These are phyloP conservation scores for Cassiopea andromeda DNA, from an alignment of 30 jellyfish, hydroid and myxozoan genomes.

Conservation along the genomic window DNA sequence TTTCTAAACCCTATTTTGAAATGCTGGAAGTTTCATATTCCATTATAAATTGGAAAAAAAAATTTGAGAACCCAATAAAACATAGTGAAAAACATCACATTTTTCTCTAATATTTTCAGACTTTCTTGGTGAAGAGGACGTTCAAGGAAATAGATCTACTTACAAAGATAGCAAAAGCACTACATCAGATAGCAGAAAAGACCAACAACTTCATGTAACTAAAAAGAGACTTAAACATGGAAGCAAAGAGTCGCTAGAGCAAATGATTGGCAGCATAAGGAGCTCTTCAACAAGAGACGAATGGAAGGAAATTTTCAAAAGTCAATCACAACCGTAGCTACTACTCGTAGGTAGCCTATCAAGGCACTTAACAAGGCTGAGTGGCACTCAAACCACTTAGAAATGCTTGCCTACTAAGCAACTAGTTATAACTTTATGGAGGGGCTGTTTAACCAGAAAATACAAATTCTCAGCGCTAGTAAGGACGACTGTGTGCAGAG, in stretches of 20 bases:
- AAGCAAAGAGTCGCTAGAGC: slow-evolving; percentile 57
- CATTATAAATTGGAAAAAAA: no score
- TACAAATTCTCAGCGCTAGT: no score
- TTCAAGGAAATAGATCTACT: not conserved
- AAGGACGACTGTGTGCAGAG: no score
- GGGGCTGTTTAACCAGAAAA: no score
- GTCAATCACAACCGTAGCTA: not conserved
- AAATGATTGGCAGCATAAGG: slow-evolving; percentile 53
- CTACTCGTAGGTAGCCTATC: no score
- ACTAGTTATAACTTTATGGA: no score
- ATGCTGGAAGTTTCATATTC: not conserved
- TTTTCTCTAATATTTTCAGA: not conserved
- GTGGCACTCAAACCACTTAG: not conserved
- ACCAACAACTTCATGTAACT: not conserved
- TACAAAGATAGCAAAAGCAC: no score
- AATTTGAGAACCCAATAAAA: no score
- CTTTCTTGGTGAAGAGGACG: not conserved
- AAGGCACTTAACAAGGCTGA: not conserved
- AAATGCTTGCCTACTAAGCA: no score
- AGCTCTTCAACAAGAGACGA: slow-evolving; percentile 65
- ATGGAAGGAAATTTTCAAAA: slow-evolving; percentile 50
- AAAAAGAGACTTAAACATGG: not conserved
- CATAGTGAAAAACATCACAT: no score
- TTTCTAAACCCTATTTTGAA: no score
- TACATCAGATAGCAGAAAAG: not conserved